Base-by-base conservation (phyloP, 1,140 invertebrate species). In the Saccostrea echinata region DNA sequence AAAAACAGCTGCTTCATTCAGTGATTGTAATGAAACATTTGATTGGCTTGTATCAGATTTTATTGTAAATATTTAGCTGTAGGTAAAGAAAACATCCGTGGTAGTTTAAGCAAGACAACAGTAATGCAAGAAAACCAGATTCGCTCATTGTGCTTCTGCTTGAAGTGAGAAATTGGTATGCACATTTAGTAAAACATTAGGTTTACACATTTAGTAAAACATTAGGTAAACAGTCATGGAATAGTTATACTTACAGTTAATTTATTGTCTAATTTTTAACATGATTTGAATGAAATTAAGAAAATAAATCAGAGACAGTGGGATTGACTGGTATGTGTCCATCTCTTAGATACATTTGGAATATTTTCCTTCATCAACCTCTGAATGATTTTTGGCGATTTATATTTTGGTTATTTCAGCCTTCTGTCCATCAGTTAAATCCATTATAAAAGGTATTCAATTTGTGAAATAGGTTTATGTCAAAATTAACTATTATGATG, bases 1-100 rank as follows among this genome's bases (percentile, higher is more conserved):
- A 51, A 83, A 52, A 83, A 53, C 81, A 83, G 68, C 68, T 76
- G 68, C 68, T 76, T 76, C 68, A 76, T 76, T 76, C 68, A 76
- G 27, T 27, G 68, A 76, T 30, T 76, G 68, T 33, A 76, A 76
- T 76, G 68, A 76, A 76, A 76, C 68, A 30, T 76, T 76, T 76
- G 68, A 76, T 35, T 76, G 68, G 24, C 68, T 76, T 76, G 68
- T 76, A 76, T 76, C 68, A 27, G 30, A 76, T 76, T 76, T 76
- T 76, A 76, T 76, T 76, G 68, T 76, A 76, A 76, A 76, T 76
- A 76, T 76, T 76, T 76, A 76, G 68, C 27, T 13, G 68, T 76
- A 76, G 68, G 68, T 76, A 76, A 76, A 33, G 68, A 76, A 76
- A 76, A 76, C 68, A 76, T 30, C 13, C 24, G 68, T 27, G 24